These are phyloP conservation scores for Lates japonicus DNA, from an alignment of 2,797 vertebrate genomes.

Conservation along the genomic window DNA sequence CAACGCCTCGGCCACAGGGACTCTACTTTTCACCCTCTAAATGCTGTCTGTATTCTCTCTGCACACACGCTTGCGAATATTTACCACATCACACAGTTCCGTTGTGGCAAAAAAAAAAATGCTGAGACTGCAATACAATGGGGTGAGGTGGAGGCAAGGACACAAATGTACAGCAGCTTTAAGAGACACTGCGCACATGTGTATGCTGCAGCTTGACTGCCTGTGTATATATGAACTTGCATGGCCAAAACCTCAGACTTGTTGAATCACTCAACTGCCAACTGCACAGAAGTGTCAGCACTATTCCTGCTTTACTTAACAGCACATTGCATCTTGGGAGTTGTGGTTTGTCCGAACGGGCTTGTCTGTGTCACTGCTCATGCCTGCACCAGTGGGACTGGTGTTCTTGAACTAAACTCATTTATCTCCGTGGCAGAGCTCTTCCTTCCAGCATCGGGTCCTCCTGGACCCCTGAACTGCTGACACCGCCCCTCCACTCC, in stretches of 20 bases:
- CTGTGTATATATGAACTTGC: conserved; percentile 42
- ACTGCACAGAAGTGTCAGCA: conserved; percentile 79
- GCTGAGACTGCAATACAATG: conserved; percentile 63
- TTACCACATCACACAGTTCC: conserved; percentile 77
- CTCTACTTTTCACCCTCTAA: conserved; percentile 74
- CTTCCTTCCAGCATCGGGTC: conserved; percentile 71
- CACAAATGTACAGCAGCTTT: conserved; percentile 54
- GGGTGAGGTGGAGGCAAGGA: conserved; percentile 66
- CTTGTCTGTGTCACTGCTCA: conserved; percentile 66
- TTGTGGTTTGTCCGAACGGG: conserved; percentile 82
- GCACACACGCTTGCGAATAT: conserved; percentile 60
- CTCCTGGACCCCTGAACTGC: conserved; percentile 82
- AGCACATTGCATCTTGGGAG: conserved; percentile 83
- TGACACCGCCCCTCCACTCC: conserved; percentile 65
- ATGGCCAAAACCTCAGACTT: conserved; percentile 64
- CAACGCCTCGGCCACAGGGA: conserved; percentile 59
- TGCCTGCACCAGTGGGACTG: conserved; percentile 70
- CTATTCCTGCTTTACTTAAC: conserved; percentile 76
- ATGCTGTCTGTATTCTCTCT: conserved; percentile 60
- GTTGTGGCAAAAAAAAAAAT: conserved; percentile 60
- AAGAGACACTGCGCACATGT: conserved; percentile 46
- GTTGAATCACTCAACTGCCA: conserved; percentile 78
- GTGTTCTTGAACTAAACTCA: conserved; percentile 71
- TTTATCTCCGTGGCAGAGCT: conserved; percentile 83
- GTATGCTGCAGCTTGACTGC: conserved; percentile 11